Base-by-base conservation (phyloP, 1,140 invertebrate species). In the Nasonia longicornis region DNA sequence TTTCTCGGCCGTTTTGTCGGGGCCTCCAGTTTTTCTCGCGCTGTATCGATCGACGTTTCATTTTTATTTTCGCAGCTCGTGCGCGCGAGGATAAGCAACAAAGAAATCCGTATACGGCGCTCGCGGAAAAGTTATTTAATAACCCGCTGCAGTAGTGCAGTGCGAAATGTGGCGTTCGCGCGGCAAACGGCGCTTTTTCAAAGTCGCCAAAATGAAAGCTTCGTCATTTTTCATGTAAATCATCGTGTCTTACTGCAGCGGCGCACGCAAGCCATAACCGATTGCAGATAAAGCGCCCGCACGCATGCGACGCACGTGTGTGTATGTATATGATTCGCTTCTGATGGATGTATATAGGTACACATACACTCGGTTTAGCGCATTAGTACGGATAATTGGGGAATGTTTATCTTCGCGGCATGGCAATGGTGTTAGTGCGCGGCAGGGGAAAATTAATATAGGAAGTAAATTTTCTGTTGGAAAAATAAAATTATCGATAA, bases 181-280 rank as follows among this genome's bases (percentile, higher is more conserved):
- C 52, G 14, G 16, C 52, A 20, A 58, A n/a, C 12, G 14, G 6
- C 16, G 52, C 16, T 58, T 58, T 58, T 58, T 58, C 45, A 48
- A 48, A 48, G 45, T 48, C 52, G 16, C 52, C 52, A 20, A 70
- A 35, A 70, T 67, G 66, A 70, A 70, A 70, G 31, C 26, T 70
- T 70, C 69, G 16, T 70, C 29, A 29, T 70, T 70, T 70, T 70
- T 70, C 31, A 70, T 20, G 69, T 70, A 70, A 38, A 35, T 35
- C 26, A 70, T 35, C 29, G 22, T 67, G 12, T 35, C 31, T 20
- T 70, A 70, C 31, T 70, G 69, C 69, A 70, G 6, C 31, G 12
- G 29, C 16, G 69, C 69, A 70, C 69, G 69, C 69, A 20, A 70
- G 35, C 20, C 26, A 26, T 26, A 2, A n/a, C n/a, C 52, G 20